Conservation (phyloP, 2,888 invertebrate genomes). For the Ceriagrion tenellum region DNA sequence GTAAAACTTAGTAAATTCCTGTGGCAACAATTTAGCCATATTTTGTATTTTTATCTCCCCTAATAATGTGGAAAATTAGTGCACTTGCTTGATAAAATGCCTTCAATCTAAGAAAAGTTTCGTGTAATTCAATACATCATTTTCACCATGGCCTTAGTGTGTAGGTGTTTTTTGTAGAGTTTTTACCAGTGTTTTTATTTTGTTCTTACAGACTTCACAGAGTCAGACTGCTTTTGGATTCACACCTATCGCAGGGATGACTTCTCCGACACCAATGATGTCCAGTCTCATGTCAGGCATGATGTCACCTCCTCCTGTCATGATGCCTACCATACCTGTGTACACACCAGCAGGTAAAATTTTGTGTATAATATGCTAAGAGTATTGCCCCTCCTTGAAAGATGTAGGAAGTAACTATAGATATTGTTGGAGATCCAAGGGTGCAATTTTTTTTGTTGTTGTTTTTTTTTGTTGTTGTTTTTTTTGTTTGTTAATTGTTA, state of each 20-base stretch:
- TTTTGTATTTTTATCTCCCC: no score
- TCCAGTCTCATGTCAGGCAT: constrained; percentile 74
- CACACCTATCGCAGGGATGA: constrained; percentile 74
- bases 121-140: no score
- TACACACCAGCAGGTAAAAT: constrained; percentile 75
- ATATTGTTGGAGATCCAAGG: background rate
- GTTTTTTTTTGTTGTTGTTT: no score
- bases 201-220: constrained; percentile 69
- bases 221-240: constrained; percentile 73
- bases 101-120: no score
- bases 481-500: no score
- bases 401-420: background rate
- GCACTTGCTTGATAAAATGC: no score
- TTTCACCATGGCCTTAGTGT: no score
- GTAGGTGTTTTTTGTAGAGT: background rate
- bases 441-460: no score
- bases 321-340: constrained; percentile 76
- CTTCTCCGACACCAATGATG: constrained; percentile 75
- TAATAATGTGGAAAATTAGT: no score
- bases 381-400: background rate
- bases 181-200: background rate
- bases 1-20: no score
- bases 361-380: background rate
- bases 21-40: no score
- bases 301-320: constrained; percentile 75